A percentile compares a stretch with the other conserved stretches of the same genome.
These are phyloP conservation scores for Cetoscarus ocellatus DNA, from an alignment of 2,797 vertebrate species.

Conservation along the genomic window DNA sequence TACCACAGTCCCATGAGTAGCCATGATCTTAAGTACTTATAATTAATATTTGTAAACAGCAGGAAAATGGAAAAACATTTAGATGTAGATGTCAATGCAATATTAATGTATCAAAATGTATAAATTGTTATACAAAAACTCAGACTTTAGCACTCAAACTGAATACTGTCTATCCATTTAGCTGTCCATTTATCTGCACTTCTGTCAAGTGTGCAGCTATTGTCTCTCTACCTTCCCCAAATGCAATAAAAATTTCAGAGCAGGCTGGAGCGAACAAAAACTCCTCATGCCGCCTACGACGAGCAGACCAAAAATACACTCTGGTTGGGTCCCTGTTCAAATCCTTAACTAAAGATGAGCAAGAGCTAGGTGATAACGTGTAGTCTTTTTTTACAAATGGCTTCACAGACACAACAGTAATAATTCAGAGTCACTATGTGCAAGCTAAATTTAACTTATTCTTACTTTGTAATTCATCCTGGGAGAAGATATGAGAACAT, in stretches of 20 bases:
- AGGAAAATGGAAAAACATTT: not conserved
- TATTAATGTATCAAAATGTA: too few relatives aligned
- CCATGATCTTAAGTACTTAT: not conserved
- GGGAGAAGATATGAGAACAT: not conserved
- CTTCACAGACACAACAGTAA: not conserved
- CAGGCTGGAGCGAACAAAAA: slow-evolving; percentile 42
- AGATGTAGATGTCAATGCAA: too few relatives aligned
- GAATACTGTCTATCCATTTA: not conserved
- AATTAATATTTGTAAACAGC: not conserved
- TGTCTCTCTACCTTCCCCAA: slow-evolving; percentile 3
- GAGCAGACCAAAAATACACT: slow-evolving; percentile 54
- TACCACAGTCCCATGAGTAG: not conserved
- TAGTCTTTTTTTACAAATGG: not conserved
- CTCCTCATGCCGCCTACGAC: slow-evolving; percentile 50
- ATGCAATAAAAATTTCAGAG: slow-evolving; percentile 26
- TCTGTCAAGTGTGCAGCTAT: not conserved
- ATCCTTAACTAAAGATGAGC: slow-evolving; percentile 41
- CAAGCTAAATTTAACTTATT: not conserved
- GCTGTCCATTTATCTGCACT: not conserved
- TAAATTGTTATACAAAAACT: not conserved
- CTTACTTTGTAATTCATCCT: not conserved
- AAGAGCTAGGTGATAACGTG: slow-evolving; percentile 27
- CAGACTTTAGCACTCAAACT: not conserved
- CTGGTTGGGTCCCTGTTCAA: slow-evolving; percentile 28
- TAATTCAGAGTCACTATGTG: not conserved